A percentile compares a stretch with the other conserved stretches of the same genome.
phyloP scores from a whole-genome alignment of 2,797 vertebrate genomes.

The Yasuhikotakia modesta region DNA sequence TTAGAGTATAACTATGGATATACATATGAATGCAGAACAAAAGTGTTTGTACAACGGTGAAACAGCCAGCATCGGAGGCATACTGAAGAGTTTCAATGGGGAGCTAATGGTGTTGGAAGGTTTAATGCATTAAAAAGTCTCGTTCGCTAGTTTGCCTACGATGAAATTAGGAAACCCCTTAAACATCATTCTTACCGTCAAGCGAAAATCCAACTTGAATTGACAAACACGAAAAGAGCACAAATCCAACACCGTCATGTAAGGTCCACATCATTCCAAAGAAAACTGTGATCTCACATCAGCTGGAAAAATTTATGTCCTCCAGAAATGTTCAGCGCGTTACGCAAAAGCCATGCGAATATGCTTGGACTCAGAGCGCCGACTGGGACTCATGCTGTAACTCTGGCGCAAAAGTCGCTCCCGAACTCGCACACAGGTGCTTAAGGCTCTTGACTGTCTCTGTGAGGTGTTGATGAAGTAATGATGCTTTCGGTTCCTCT shows the following conservation, averaged over 20 bases:
- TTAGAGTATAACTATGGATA: background rate
- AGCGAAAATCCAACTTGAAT: constrained; percentile 77
- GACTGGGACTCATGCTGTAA: constrained; percentile 71
- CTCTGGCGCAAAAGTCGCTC: constrained; percentile 51
- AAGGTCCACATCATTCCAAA: constrained; percentile 80
- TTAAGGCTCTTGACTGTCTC: constrained; percentile 49
- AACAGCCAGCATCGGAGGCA: background rate
- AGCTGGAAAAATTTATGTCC: constrained; percentile 60
- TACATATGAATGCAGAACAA: background rate
- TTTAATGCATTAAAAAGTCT: constrained; percentile 4
- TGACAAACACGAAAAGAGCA: constrained; percentile 76
- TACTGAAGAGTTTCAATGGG: background rate
- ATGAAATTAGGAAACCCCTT: background rate
- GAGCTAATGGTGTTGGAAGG: background rate
- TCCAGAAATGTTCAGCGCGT: constrained; percentile 63
- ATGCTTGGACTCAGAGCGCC: constrained; percentile 60
- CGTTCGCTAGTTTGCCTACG: too few relatives aligned
- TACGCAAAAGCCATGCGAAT: constrained; percentile 65
- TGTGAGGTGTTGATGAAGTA: constrained; percentile 61
- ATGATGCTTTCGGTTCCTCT: constrained; percentile 66
- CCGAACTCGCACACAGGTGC: constrained; percentile 54
- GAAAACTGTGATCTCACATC: constrained; percentile 64
- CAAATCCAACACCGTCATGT: constrained; percentile 80
- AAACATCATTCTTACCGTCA: constrained; percentile 71
- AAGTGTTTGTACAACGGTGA: background rate